Percentiles rank a stretch among this genome's conserved stretches.
Conservation (phyloP, 35 echinoderm and acorn worm genomes). For the Stichopus chloronotus region DNA sequence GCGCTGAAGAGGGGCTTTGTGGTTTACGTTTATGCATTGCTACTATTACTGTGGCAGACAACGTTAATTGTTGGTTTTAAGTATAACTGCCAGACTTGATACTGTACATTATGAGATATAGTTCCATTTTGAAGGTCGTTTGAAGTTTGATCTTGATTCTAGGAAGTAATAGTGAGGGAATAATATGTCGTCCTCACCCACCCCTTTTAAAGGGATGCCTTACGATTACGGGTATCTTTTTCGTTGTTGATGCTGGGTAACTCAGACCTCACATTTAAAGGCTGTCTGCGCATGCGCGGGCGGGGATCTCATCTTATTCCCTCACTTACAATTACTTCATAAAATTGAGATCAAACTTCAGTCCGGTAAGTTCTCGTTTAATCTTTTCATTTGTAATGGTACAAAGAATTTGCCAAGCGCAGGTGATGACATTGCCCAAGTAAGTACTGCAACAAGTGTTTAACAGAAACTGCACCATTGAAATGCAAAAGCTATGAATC, state of each 20-base stretch:
- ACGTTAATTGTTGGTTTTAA: background rate
- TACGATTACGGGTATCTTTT: background rate
- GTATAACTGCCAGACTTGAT: background rate
- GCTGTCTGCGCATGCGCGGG: background rate
- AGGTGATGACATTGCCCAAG: background rate
- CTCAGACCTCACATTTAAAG: background rate
- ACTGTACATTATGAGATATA: no score
- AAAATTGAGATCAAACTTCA: constrained; percentile 37
- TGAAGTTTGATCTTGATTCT: constrained; percentile 22
- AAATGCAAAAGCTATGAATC: constrained; percentile 2
- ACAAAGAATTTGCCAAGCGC: background rate
- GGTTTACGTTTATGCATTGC: background rate
- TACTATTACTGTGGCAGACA: background rate
- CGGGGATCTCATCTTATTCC: constrained; percentile 2
- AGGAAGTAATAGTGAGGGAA: background rate
- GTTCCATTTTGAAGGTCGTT: no score
- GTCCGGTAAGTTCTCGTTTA: constrained; percentile 41
- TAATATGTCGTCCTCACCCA: background rate
- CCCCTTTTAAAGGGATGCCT: background rate
- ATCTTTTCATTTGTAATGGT: constrained; percentile 15
- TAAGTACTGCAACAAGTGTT: background rate
- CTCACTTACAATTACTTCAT: no score
- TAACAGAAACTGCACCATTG: constrained; percentile 18
- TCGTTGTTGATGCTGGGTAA: background rate
- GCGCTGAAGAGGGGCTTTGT: background rate